Evolutionary conservation across 2,113 vertebrate species (phyloP).

Genomic region (Apodemus speciosus): DNA sequence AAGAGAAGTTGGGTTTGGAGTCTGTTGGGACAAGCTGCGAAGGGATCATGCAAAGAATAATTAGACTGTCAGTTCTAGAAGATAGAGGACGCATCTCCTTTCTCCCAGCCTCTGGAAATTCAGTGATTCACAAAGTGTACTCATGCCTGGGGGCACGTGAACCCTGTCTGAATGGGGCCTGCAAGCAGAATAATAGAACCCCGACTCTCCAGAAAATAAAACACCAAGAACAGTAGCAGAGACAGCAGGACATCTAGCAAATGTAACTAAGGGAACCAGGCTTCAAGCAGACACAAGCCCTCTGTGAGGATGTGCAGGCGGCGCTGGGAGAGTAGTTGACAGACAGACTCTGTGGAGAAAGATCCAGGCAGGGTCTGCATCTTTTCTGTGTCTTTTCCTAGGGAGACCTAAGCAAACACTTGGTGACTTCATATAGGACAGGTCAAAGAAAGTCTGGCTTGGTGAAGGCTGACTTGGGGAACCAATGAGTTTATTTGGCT

Average conservation of each 20-base stretch:
- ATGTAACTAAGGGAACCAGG: background rate
- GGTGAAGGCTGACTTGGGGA: background rate
- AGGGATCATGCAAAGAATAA: background rate
- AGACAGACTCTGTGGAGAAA: background rate
- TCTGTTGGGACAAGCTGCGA: background rate
- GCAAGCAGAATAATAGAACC: background rate
- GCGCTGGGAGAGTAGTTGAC: background rate
- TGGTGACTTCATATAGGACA: background rate
- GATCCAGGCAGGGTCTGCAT: background rate
- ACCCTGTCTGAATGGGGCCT: background rate
- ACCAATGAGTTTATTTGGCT: background rate
- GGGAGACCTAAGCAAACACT: background rate
- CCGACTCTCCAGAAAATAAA: background rate
- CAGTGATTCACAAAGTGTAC: background rate
- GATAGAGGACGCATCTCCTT: background rate
- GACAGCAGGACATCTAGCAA: background rate
- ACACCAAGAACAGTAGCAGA: background rate
- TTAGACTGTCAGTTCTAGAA: background rate
- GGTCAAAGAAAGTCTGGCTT: background rate
- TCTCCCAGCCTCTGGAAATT: background rate
- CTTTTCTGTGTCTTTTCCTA: background rate
- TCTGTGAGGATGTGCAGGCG: rapidly evolving
- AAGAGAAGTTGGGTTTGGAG: background rate
- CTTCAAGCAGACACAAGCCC: background rate
- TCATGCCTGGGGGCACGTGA: too few relatives aligned